Conservation (phyloP, 2,888 invertebrate species). For the Coleophora deauratella region DNA sequence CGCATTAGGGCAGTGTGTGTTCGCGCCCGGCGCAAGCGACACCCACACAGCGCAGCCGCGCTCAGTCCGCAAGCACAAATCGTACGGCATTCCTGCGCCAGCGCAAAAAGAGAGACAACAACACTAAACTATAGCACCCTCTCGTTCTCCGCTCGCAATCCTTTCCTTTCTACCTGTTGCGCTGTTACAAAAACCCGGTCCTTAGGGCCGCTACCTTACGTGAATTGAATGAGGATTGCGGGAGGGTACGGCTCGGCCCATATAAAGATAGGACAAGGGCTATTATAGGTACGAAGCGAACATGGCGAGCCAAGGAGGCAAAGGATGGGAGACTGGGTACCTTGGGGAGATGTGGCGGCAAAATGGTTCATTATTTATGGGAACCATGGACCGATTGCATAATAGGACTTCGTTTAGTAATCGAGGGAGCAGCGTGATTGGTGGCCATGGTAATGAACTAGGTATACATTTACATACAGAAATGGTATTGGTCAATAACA, state of each 20-base stretch:
- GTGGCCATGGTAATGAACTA: constrained; percentile 27
- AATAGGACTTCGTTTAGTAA: constrained; percentile 53
- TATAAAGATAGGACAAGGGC: constrained; percentile 71
- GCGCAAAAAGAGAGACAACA: constrained; percentile 47
- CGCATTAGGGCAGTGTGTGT: constrained; percentile 74
- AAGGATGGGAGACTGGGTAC: constrained; percentile 23
- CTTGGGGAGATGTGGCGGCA: constrained; percentile 49
- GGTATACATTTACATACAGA: background rate
- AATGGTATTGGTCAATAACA: background rate
- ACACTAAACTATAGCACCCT: constrained; percentile 32
- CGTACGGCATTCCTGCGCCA: constrained; percentile 71
- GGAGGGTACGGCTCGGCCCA: constrained; percentile 70
- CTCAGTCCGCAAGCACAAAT: constrained; percentile 59
- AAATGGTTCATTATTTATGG: constrained; percentile 46
- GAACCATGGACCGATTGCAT: constrained; percentile 58
- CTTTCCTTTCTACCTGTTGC: constrained; percentile 74
- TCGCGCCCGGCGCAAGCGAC: constrained; percentile 22
- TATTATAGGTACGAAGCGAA: constrained; percentile 48
- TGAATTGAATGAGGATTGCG: constrained; percentile 71
- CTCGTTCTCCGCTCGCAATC: constrained; percentile 65
- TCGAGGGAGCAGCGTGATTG: constrained; percentile 47
- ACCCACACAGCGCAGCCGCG: constrained; percentile 35
- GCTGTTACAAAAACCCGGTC: constrained; percentile 73
- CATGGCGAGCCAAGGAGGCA: constrained; percentile 29
- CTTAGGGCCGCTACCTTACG: constrained; percentile 74